Evolutionary conservation across 2,113 vertebrate genomes (phyloP).

Genomic region (Odocoileus hemionus): DNA sequence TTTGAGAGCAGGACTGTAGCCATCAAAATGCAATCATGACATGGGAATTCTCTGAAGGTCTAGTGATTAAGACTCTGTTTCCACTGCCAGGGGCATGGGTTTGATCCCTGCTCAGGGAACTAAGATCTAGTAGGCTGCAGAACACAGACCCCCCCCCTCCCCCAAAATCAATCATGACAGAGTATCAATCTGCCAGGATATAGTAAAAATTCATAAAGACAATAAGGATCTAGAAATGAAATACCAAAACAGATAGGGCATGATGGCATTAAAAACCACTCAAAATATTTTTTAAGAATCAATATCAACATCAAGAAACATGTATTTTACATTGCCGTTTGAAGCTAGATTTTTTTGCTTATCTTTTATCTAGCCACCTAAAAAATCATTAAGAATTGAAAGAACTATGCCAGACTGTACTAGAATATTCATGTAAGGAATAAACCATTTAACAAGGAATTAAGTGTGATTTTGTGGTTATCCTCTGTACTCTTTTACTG

Average conservation of each 20-base stretch:
- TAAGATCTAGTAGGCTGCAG: background rate
- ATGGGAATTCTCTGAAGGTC: background rate
- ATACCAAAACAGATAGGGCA: background rate
- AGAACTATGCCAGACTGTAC: background rate
- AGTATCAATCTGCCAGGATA: background rate
- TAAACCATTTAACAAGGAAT: background rate
- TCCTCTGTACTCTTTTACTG: background rate
- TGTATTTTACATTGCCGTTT: background rate
- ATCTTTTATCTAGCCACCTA: background rate
- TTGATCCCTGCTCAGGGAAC: background rate
- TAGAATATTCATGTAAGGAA: background rate
- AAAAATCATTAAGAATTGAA: background rate
- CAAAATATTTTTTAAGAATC: background rate
- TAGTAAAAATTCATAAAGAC: background rate
- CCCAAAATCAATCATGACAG: background rate
- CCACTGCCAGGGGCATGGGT: background rate
- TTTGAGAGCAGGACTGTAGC: background rate
- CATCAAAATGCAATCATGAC: conserved; percentile 1
- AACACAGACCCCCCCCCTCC: background rate
- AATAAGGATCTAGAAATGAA: background rate
- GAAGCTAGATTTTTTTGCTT: background rate
- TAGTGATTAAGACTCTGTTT: background rate
- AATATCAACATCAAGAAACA: background rate
- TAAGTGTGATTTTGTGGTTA: background rate
- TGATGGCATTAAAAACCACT: background rate